Evolutionary conservation across 2,888 invertebrate genomes (phyloP).

Genomic region (Dastarcus helophoroides): DNA sequence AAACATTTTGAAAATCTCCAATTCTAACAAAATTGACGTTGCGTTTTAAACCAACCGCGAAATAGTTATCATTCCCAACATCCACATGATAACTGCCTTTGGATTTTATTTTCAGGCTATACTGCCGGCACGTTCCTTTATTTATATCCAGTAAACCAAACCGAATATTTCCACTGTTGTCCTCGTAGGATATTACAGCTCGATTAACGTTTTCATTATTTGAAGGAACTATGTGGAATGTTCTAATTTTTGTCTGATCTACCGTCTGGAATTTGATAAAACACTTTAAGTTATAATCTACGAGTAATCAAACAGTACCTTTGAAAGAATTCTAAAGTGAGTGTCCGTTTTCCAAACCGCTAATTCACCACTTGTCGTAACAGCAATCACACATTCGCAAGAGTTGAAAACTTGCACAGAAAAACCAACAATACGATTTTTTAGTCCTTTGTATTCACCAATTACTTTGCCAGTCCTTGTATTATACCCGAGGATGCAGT

Average conservation of each 20-base stretch:
- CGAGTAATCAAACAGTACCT: too few relatives aligned
- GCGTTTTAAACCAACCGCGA: too few relatives aligned
- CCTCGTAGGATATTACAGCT: too few relatives aligned
- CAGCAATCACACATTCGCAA: slow-evolving; percentile 40
- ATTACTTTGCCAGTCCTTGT: slow-evolving; percentile 53
- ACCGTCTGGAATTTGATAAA: too few relatives aligned
- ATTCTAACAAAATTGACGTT: too few relatives aligned
- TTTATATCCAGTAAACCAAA: slow-evolving; percentile 18
- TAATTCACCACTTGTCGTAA: slow-evolving; percentile 44
- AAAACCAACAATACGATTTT: slow-evolving; percentile 41
- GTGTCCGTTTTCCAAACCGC: slow-evolving; percentile 45
- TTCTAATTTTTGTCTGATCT: too few relatives aligned
- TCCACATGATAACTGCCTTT: too few relatives aligned
- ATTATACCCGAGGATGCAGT: slow-evolving; percentile 50
- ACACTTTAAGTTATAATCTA: too few relatives aligned
- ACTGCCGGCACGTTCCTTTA: slow-evolving; percentile 8
- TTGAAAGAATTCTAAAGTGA: slow-evolving; percentile 38
- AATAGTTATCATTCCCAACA: too few relatives aligned
- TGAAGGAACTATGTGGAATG: too few relatives aligned
- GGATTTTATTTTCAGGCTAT: background rate
- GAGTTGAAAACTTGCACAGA: slow-evolving; percentile 35
- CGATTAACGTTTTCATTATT: too few relatives aligned
- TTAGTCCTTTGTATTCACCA: slow-evolving; percentile 44
- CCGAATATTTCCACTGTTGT: slow-evolving; percentile 10
- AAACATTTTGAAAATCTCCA: too few relatives aligned